Percentiles rank a stretch among this genome's conserved stretches.
These are phyloP conservation scores for Stratiolaelaps scimitus DNA, from an alignment of 1,140 invertebrate species.

Conservation along the genomic window DNA sequence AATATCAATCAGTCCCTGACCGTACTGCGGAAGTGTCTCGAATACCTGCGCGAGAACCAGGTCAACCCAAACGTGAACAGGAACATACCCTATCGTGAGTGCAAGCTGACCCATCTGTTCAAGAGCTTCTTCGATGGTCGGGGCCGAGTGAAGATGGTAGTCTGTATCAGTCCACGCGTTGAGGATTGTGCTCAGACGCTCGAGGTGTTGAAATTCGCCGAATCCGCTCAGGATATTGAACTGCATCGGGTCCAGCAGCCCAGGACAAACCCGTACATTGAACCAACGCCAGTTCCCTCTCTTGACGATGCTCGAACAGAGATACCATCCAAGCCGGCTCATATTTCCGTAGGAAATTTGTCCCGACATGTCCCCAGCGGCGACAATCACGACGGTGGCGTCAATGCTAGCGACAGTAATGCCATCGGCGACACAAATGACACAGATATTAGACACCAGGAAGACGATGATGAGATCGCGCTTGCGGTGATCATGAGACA, in stretches of 20 bases:
- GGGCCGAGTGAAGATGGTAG: slow-evolving; percentile 86
- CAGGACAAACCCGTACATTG: neutral
- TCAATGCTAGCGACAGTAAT: no score
- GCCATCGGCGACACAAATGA: no score
- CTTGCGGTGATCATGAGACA: no score
- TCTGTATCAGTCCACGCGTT: slow-evolving; percentile 83
- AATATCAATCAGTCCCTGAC: slow-evolving; percentile 75
- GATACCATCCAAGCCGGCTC: no score
- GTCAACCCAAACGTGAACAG: slow-evolving; percentile 34
- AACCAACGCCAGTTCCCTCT: neutral
- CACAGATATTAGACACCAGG: no score
- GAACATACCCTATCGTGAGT: slow-evolving; percentile 80
- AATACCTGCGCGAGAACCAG: slow-evolving; percentile 81
- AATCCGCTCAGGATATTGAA: neutral
- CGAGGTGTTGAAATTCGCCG: slow-evolving; percentile 37
- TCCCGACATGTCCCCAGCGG: no score
- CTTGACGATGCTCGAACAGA: neutral
- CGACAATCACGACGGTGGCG: no score
- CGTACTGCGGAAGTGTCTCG: slow-evolving; percentile 73
- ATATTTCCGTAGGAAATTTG: no score
- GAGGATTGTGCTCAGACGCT: slow-evolving; percentile 90
- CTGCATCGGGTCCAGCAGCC: neutral
- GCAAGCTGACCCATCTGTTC: slow-evolving; percentile 88
- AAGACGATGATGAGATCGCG: no score
- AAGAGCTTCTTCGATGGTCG: slow-evolving; percentile 97